A percentile compares a stretch with the other conserved stretches of the same genome.
Conservation (phyloP, 2,888 invertebrate genomes). For the Spilosoma lubricipeda region DNA sequence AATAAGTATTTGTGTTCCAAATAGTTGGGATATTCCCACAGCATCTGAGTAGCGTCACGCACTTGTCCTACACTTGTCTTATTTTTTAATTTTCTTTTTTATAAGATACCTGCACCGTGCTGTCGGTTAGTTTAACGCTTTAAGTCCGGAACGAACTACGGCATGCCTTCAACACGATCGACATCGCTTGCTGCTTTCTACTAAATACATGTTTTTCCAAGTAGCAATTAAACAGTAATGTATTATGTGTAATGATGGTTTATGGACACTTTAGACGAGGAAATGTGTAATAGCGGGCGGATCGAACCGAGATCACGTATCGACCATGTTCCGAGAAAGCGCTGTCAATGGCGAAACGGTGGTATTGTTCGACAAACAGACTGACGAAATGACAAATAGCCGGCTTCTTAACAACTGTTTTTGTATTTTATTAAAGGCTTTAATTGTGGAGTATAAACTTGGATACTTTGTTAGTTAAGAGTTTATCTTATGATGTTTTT, state of each 20-base stretch:
- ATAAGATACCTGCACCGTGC: constrained; percentile 60
- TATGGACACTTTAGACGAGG: constrained; percentile 25
- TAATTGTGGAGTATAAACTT: neutral
- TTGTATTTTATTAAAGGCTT: neutral
- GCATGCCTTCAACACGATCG: constrained; percentile 17
- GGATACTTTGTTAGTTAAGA: neutral
- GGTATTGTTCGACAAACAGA: constrained; percentile 52
- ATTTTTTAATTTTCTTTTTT: constrained; percentile 56
- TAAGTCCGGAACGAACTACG: constrained; percentile 41
- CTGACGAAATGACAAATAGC: constrained; percentile 40
- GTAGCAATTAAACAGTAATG: constrained; percentile 16
- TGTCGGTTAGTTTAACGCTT: constrained; percentile 52
- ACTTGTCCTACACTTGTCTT: constrained; percentile 56
- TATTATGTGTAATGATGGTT: constrained; percentile 19
- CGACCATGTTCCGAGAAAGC: constrained; percentile 61
- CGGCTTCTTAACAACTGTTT: neutral
- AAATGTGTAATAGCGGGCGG: constrained; percentile 53
- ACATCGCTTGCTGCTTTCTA: constrained; percentile 22
- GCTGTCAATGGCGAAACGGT: constrained; percentile 58
- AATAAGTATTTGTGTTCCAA: constrained; percentile 4
- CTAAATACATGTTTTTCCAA: neutral
- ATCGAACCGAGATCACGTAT: constrained; percentile 65
- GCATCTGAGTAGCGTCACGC: constrained; percentile 47
- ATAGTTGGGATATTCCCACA: constrained; percentile 43
- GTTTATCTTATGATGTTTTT: neutral